These are phyloP conservation scores for Euphonia xanthogaster DNA, from an alignment of 2,797 vertebrate species.

Conservation along the genomic window DNA sequence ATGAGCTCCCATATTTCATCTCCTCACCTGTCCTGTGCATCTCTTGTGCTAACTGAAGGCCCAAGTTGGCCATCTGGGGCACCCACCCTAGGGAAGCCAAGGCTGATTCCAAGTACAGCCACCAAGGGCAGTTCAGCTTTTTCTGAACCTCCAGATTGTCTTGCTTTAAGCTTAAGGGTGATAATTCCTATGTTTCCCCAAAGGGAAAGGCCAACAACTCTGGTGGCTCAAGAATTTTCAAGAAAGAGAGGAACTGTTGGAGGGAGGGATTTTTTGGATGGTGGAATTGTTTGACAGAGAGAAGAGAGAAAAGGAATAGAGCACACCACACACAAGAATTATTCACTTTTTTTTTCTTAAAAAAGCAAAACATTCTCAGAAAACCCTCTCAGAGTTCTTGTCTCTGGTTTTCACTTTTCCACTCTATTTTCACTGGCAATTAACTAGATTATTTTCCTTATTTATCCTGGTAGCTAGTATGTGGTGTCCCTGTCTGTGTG, in stretches of 20 bases:
- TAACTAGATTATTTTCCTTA: not conserved
- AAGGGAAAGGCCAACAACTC: not conserved
- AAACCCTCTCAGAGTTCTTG: not conserved
- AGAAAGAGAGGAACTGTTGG: not conserved
- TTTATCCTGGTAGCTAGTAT: not conserved
- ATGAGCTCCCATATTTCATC: not conserved
- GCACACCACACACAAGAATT: not conserved
- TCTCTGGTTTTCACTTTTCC: not conserved
- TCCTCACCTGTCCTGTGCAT: not conserved
- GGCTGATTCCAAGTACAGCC: not conserved
- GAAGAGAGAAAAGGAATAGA: not conserved
- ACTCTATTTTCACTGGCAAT: not conserved
- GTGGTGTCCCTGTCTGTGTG: not conserved
- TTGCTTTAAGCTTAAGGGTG: not conserved
- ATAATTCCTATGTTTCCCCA: not conserved
- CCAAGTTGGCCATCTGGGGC: not conserved
- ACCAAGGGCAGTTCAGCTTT: not conserved
- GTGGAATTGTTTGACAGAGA: too few relatives aligned
- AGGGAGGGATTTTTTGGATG: accelerated
- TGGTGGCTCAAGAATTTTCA: not conserved
- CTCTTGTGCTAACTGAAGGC: not conserved
- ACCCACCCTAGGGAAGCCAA: not conserved
- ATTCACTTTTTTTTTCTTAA: not conserved
- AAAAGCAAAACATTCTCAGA: not conserved
- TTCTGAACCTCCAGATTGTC: not conserved